Base-by-base conservation (phyloP, 2,888 invertebrate genomes). In the Dyspetes luteomarginatus region DNA sequence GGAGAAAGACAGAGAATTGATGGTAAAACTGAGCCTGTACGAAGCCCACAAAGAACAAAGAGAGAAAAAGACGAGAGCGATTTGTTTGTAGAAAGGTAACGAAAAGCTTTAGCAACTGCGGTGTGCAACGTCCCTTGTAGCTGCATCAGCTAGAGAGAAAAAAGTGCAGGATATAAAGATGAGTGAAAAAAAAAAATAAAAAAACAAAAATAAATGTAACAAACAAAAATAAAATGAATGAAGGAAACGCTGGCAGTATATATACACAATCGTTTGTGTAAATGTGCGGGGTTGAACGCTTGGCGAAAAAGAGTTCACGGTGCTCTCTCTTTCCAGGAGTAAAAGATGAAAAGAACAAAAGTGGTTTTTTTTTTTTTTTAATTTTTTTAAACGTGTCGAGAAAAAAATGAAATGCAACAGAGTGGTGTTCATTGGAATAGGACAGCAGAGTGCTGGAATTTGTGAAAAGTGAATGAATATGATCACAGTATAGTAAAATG, bases 231-330 rank as follows among this genome's bases (percentile, higher is more conserved):
- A 48, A 68, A 19, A 41, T 36, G 45, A 67, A 72, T 22, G 36
- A 43, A 64, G 28, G 65, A 65, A 74, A 4, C 5, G 56, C 28
- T 30, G 45, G 26, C 55, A 2, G 22, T 2, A n/a, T n/a, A n/a
- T n/a, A n/a, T n/a, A 72, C 45, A 72, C 52, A 80, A 76, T 76
- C 72, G 62, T 76, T 67, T 50, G 72, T 68, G 76, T 76, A 73
- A 72, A 73, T 76, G 76, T 12, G 45, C 5, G 12, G 36, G 41
- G 28, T 50, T 64, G 36, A 62, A 68, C 67, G 64, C 36, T 78
- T 55, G 78, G 45, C n/a, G n/a, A 45, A 60, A 62, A 73, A 78
- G 28, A 64, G 71, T 72, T 75, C 36, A 68, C 62, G 58, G 68
- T 26, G 75, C 52, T 56, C 52, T 43, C 36, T 52, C 15, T 45